These are phyloP conservation scores for Lagodon rhomboides DNA, from an alignment of 2,797 vertebrate species.

Conservation along the genomic window DNA sequence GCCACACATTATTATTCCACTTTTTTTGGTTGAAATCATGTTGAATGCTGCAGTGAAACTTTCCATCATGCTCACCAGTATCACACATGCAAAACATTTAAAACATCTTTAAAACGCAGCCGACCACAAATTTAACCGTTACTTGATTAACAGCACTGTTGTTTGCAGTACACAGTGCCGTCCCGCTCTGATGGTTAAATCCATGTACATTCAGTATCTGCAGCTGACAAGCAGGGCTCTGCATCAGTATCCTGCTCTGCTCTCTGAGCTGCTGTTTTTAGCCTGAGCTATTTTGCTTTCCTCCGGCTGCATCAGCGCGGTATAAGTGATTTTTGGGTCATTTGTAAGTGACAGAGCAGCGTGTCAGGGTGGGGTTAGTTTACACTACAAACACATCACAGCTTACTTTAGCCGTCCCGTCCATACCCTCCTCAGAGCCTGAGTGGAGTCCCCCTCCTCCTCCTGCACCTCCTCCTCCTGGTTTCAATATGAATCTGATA, in stretches of 20 bases:
- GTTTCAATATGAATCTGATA: conserved; percentile 71
- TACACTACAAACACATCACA: conserved; percentile 74
- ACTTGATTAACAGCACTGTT: not conserved
- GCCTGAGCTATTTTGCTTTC: conserved; percentile 40
- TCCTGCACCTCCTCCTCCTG: conserved; percentile 9
- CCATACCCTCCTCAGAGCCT: conserved; percentile 15
- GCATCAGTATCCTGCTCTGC: not conserved
- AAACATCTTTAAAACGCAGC: not conserved
- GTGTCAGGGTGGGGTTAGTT: conserved; percentile 58
- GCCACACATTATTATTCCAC: too few species aligned
- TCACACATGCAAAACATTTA: too few species aligned
- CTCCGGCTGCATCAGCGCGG: conserved; percentile 17
- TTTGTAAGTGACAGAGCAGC: conserved; percentile 57
- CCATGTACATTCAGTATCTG: not conserved
- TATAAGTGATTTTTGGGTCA: conserved; percentile 47
- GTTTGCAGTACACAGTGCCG: not conserved
- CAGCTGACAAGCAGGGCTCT: not conserved
- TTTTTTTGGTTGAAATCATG: too few species aligned
- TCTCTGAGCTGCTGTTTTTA: conserved; percentile 5
- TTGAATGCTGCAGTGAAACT: too few species aligned
- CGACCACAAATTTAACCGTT: not conserved
- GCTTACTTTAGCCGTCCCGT: conserved; percentile 62
- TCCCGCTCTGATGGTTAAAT: not conserved
- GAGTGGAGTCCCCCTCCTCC: not conserved
- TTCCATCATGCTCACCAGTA: too few species aligned